Percentiles rank a stretch among this genome's conserved stretches.
These are phyloP conservation scores for Mustela nigripes DNA, from an alignment of 2,113 vertebrate species.

Conservation along the genomic window DNA sequence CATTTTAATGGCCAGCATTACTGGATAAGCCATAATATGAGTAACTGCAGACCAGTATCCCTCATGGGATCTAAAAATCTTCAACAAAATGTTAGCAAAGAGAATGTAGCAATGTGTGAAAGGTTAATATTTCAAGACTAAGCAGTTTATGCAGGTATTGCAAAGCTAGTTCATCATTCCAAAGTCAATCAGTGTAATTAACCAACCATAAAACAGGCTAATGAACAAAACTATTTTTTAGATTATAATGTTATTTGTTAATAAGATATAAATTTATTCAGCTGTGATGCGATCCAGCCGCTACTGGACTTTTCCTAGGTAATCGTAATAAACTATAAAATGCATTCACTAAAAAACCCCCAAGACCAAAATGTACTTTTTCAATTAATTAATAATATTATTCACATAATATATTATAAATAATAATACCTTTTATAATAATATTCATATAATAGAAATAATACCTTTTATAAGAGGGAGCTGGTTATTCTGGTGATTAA, in stretches of 20 bases:
- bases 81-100: neutral
- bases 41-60: neutral
- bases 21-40: neutral
- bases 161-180: neutral
- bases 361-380: neutral
- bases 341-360: neutral
- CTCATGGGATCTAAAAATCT: neutral
- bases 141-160: slow-evolving; percentile 4
- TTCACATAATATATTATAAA: neutral
- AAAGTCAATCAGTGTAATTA: neutral
- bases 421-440: neutral
- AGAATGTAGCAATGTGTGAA: neutral
- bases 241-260: slow-evolving; percentile 11
- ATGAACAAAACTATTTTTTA: slow-evolving; percentile 19
- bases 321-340: slow-evolving; percentile 25
- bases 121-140: neutral
- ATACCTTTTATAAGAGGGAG: neutral
- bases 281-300: neutral
- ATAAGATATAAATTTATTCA: neutral
- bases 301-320: neutral
- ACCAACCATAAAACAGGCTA: neutral
- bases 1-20: slow-evolving; percentile 24
- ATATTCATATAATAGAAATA: neutral
- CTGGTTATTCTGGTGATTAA: slow-evolving; percentile 28
- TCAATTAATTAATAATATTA: neutral